Evolutionary conservation across 1,140 invertebrate species (phyloP), one percentile per base, ranked within the genome.

Genomic region (Bombus confusus): DNA sequence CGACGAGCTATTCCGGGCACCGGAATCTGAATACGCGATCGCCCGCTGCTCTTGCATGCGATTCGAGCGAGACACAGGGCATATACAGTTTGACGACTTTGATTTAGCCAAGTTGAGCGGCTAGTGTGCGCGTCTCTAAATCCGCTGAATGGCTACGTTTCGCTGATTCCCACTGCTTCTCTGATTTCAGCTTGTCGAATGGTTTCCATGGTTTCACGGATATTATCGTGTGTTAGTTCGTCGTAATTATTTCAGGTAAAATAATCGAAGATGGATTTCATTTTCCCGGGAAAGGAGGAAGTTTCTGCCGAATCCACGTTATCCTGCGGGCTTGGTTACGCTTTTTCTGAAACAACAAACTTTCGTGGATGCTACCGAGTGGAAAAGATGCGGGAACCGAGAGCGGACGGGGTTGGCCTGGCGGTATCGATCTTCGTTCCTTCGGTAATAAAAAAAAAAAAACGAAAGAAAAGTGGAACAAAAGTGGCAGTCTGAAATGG

Each of bases 391-490:
- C 25, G 57, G 77, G 64, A 22, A 64, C 68, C 72, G 77, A 37
- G 59, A 22, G 34, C 59, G 71, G 62, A n/a, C 22, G 43, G 69
- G 76, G 43, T 52, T 72, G 62, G 34, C 13, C 52, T 62, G 28
- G 68, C 31, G 31, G 78, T 89, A 89, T 89, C 87, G 87, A 89
- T 88, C 78, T 59, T 82, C 66, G 72, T 85, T 84, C 47, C 66
- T 73, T 34, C 39, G 72, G 62, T 64, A 69, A 86, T 73, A 86
- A 86, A 85, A 89, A 83, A 76, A 86, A 86, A 85, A 89, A 83
- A 76, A 37, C 84, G 77, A 68, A 77, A 31, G 87, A 81, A 85
- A 90, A 90, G 85, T 87, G 85, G 87, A 90, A 81, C 87, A 87
- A 83, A 89, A 89, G 78, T 90, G 88, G 87, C 85, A 68, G 80